Conservation (phyloP, 2,113 vertebrate genomes). For the Marcusenius ussheri region DNA sequence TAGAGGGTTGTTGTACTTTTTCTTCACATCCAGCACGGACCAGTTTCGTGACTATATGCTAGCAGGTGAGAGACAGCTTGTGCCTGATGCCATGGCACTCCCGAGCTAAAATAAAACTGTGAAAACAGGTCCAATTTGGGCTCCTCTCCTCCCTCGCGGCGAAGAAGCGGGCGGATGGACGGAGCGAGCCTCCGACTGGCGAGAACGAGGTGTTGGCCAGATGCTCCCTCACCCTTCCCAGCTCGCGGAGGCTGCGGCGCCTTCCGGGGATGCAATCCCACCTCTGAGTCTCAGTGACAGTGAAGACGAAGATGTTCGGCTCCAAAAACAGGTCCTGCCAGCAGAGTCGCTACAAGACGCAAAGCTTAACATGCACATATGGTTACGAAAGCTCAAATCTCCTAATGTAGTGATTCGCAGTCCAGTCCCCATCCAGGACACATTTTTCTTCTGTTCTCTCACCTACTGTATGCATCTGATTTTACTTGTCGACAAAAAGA, state of each 20-base stretch:
- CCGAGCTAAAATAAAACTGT: slow-evolving; percentile 26
- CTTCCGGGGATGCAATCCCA: slow-evolving; percentile 24
- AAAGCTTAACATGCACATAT: neutral
- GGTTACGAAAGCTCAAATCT: neutral
- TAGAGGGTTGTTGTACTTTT: neutral
- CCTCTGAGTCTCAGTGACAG: neutral
- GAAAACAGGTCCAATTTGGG: slow-evolving; percentile 41
- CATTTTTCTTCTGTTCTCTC: neutral
- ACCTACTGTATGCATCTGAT: neutral
- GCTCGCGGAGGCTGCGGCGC: neutral
- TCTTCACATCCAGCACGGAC: neutral
- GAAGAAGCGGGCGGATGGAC: slow-evolving; percentile 41
- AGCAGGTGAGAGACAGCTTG: slow-evolving; percentile 14
- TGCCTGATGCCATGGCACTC: slow-evolving; percentile 16
- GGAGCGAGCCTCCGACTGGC: slow-evolving; percentile 35
- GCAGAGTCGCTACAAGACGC: neutral
- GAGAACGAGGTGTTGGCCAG: slow-evolving; percentile 34
- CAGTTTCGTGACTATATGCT: neutral
- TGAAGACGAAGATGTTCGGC: neutral
- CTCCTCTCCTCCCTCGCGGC: slow-evolving; percentile 24
- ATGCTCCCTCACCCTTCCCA: neutral
- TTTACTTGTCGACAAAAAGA: neutral
- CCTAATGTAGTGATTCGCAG: neutral
- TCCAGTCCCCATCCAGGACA: neutral
- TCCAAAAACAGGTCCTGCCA: neutral